Evolutionary conservation across 2,888 invertebrate species (phyloP).

Genomic region (Sericinus montela): DNA sequence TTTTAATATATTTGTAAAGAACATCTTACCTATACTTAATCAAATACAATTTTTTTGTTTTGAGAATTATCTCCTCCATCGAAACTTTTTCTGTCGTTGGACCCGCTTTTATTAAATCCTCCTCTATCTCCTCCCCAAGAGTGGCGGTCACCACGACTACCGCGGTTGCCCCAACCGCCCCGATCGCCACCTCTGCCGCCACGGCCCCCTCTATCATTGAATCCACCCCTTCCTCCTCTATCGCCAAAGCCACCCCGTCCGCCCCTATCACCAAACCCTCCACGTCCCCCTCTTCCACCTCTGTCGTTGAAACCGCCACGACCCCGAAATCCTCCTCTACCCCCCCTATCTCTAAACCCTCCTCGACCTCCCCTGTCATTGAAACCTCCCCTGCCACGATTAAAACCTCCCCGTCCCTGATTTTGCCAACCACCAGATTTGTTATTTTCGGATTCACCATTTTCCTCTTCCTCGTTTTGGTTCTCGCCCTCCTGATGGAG

Average conservation of each 20-base stretch:
- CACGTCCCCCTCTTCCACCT: constrained; percentile 34
- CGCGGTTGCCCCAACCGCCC: constrained; percentile 37
- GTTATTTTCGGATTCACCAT: constrained; percentile 39
- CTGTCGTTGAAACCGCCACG: constrained; percentile 8
- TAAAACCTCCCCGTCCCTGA: constrained; percentile 41
- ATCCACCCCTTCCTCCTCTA: constrained; percentile 44
- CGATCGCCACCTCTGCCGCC: constrained; percentile 39
- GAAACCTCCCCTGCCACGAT: constrained; percentile 39
- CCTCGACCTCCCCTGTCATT: constrained; percentile 45
- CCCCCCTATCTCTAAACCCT: constrained; percentile 40
- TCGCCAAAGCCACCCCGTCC: constrained; percentile 29
- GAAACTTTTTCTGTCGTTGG: constrained; percentile 83
- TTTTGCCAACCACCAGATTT: constrained; percentile 47
- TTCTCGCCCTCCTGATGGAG: constrained; percentile 62
- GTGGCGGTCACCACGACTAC: constrained; percentile 56
- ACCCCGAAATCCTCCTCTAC: constrained; percentile 35
- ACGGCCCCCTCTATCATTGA: constrained; percentile 33
- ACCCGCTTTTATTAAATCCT: constrained; percentile 70
- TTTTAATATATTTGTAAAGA: too few relatives aligned
- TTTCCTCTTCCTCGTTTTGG: constrained; percentile 34
- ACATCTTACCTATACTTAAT: constrained; percentile 60
- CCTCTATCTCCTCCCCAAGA: constrained; percentile 68
- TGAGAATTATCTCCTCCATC: constrained; percentile 74
- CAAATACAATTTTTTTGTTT: constrained; percentile 89
- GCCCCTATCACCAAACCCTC: constrained; percentile 28